Evolutionary conservation across 2,113 vertebrate genomes (phyloP).

Genomic region (Rallus limicola): DNA sequence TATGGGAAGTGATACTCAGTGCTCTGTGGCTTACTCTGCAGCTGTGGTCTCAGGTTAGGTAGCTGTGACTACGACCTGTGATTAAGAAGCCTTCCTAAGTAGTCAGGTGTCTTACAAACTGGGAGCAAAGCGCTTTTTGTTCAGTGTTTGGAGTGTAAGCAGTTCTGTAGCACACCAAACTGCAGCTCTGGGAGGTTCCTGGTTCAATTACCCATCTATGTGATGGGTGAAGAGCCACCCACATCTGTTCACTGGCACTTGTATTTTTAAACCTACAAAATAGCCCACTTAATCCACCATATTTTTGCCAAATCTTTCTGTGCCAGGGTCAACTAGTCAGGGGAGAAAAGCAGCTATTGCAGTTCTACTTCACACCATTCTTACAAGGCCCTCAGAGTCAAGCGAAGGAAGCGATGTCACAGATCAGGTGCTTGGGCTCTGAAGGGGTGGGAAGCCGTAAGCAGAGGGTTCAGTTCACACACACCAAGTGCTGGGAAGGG

Average conservation of each 20-base stretch:
- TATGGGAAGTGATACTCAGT: no score
- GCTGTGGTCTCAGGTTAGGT: background rate
- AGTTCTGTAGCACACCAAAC: background rate
- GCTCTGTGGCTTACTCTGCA: background rate
- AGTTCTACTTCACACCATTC: background rate
- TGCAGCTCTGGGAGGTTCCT: background rate
- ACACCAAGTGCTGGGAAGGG: no score
- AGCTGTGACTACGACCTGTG: background rate
- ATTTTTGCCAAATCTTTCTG: background rate
- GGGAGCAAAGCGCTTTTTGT: background rate
- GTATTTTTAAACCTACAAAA: no score
- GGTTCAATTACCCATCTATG: no score
- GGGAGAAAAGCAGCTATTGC: background rate
- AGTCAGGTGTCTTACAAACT: background rate
- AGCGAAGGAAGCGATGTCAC: no score
- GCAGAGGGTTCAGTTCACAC: background rate
- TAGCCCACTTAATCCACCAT: background rate
- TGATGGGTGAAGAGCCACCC: background rate
- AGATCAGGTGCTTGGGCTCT: background rate
- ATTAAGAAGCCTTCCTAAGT: background rate
- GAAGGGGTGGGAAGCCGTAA: background rate
- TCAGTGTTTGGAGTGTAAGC: accelerated
- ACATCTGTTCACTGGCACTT: background rate
- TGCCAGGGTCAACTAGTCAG: no score
- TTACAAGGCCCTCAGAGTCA: no score